Conservation (phyloP, 2,113 vertebrate species). For the Terrapene triunguis region DNA sequence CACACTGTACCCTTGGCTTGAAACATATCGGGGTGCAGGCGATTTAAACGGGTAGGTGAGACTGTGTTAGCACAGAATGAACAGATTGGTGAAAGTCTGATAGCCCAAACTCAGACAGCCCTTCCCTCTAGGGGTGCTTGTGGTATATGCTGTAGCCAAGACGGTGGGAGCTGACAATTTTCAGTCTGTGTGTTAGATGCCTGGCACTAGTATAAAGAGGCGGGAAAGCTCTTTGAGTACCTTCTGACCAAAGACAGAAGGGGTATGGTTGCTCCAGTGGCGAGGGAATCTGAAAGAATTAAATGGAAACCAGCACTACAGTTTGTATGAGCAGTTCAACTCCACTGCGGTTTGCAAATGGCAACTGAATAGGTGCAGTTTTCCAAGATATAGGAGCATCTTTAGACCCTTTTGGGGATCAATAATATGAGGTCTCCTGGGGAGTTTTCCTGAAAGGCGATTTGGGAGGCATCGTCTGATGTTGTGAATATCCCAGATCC, state of each 20-base stretch:
- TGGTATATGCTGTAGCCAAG: not conserved
- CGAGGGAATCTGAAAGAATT: not conserved
- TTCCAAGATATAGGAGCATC: not conserved
- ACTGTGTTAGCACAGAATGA: not conserved
- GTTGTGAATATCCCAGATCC: not conserved
- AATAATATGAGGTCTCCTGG: not conserved
- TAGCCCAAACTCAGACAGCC: not conserved
- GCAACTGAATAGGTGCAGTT: not conserved
- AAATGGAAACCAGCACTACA: not conserved
- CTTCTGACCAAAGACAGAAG: not conserved
- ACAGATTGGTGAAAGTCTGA: not conserved
- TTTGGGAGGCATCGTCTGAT: not conserved
- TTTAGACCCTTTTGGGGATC: not conserved
- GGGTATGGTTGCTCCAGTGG: accelerated
- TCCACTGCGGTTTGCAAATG: not conserved
- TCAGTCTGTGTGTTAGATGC: not conserved
- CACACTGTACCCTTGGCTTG: not conserved
- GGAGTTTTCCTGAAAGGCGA: not conserved
- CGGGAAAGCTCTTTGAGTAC: not conserved
- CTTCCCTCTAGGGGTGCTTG: not conserved
- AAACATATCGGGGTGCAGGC: not conserved
- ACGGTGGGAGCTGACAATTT: not conserved
- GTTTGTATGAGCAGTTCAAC: not conserved
- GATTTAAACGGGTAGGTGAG: not conserved
- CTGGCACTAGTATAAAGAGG: not conserved